These are phyloP conservation scores for Opisthocomus hoazin DNA, from an alignment of 2,113 vertebrate species.

Conservation along the genomic window DNA sequence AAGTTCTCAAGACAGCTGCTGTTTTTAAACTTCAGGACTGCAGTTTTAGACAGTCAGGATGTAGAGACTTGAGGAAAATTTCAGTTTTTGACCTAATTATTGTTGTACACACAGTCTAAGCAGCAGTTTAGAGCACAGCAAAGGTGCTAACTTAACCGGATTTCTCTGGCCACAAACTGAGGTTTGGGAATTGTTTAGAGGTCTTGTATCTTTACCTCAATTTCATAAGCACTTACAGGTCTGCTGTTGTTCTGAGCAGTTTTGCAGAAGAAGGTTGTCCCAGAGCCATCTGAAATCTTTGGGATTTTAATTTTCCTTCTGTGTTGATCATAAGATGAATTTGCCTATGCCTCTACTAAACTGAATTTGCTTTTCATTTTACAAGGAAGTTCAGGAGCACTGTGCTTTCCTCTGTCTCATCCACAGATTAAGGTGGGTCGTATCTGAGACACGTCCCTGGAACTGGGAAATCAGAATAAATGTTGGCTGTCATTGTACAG, in stretches of 20 bases:
- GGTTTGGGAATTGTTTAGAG: not conserved
- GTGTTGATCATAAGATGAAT: not conserved
- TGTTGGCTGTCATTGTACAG: not conserved
- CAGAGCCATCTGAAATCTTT: not conserved
- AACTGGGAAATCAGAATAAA: not conserved
- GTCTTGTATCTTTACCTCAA: not conserved
- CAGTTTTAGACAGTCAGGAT: not conserved
- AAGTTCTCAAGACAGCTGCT: not conserved
- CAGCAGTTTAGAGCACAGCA: not conserved
- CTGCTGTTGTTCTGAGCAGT: not conserved
- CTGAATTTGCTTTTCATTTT: not conserved
- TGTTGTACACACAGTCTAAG: not conserved
- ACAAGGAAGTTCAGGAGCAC: not conserved
- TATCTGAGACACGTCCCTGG: not conserved
- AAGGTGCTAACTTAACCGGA: not conserved
- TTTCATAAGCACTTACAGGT: not conserved
- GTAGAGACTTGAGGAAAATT: not conserved
- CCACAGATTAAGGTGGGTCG: not conserved
- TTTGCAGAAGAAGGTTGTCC: not conserved
- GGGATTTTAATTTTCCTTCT: not conserved
- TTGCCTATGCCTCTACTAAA: not conserved
- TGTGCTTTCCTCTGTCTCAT: not conserved
- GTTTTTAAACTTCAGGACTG: not conserved
- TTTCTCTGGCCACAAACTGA: not conserved
- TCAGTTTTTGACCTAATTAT: not conserved